Evolutionary conservation across 2,113 vertebrate species (phyloP).

Genomic region (Planiliza haematocheilus): DNA sequence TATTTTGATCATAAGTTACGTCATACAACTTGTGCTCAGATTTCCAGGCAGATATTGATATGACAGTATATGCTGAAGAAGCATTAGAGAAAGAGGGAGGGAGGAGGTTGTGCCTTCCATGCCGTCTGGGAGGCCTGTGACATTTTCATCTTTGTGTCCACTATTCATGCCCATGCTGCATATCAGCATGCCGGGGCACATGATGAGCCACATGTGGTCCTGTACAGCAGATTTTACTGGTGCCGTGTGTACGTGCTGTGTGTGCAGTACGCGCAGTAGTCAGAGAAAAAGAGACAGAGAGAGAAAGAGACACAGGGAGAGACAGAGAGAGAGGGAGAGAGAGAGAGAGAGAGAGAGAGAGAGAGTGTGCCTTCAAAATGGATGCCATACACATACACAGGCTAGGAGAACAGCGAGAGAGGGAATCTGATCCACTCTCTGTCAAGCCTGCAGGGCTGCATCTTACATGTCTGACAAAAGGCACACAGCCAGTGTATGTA

Average conservation of each 20-base stretch:
- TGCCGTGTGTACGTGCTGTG: conserved; percentile 59
- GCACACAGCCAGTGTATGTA: conserved; percentile 23
- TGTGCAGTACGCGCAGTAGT: conserved; percentile 57
- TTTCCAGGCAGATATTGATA: conserved; percentile 21
- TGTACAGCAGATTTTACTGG: conserved; percentile 60
- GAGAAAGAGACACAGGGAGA: conserved; percentile 19
- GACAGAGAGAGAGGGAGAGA: conserved; percentile 14
- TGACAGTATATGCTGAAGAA: conserved; percentile 1
- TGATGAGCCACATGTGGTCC: conserved; percentile 70
- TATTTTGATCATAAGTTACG: neutral
- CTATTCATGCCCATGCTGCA: conserved; percentile 61
- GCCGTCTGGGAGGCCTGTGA: conserved; percentile 62
- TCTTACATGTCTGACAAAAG: conserved; percentile 50
- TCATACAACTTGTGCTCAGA: conserved; percentile 1
- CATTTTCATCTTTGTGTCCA: conserved; percentile 68
- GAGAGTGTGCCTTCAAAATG: conserved; percentile 78
- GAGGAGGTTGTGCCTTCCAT: conserved; percentile 1
- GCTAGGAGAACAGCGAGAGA: conserved; percentile 59
- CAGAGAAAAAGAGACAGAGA: conserved; percentile 35
- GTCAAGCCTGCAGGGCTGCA: conserved; percentile 46
- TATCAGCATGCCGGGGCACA: conserved; percentile 60
- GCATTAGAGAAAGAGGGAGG: neutral
- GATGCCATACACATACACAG: conserved; percentile 71
- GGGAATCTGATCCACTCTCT: conserved; percentile 66
- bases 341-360: conserved; percentile 34